Percentiles rank a stretch among this genome's conserved stretches.
phyloP scores from a whole-genome alignment of 2,888 invertebrate genomes.

The Meteorus cinctellus region DNA sequence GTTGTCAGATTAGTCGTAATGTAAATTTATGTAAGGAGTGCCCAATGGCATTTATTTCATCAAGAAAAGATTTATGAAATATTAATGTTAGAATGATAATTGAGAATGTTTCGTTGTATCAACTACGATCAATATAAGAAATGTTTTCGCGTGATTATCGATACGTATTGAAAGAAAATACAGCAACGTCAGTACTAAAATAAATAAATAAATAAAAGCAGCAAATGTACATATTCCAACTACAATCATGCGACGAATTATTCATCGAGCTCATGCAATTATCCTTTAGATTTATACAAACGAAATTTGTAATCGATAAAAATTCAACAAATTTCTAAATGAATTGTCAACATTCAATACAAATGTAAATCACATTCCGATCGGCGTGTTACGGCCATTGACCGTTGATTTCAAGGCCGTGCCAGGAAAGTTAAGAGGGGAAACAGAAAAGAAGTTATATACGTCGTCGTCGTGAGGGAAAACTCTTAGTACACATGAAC shows the following conservation, averaged over 20 bases:
- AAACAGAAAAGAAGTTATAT: not conserved
- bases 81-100: not conserved
- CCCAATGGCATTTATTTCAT: not conserved
- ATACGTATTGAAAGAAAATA: not conserved
- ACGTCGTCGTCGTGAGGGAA: constrained; percentile 24
- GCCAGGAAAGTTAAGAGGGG: constrained; percentile 36
- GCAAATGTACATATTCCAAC: not conserved
- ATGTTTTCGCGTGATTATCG: not conserved
- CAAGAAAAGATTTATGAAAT: not conserved
- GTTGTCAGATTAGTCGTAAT: not conserved
- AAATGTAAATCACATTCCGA: constrained; percentile 57
- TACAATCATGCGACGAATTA: not conserved
- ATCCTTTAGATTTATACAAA: too few species aligned
- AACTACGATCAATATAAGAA: not conserved
- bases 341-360: constrained; percentile 41
- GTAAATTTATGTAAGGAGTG: constrained; percentile 1
- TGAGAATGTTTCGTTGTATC: not conserved
- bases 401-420: constrained; percentile 57
- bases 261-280: not conserved
- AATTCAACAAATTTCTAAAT: constrained; percentile 17
- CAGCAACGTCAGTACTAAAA: not conserved
- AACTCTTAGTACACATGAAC: not conserved
- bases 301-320: not conserved
- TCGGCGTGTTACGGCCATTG: constrained; percentile 60
- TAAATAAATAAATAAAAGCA: not conserved